These are phyloP conservation scores for Pyxicephalus adspersus DNA, from an alignment of 2,113 vertebrate genomes.

Conservation along the genomic window DNA sequence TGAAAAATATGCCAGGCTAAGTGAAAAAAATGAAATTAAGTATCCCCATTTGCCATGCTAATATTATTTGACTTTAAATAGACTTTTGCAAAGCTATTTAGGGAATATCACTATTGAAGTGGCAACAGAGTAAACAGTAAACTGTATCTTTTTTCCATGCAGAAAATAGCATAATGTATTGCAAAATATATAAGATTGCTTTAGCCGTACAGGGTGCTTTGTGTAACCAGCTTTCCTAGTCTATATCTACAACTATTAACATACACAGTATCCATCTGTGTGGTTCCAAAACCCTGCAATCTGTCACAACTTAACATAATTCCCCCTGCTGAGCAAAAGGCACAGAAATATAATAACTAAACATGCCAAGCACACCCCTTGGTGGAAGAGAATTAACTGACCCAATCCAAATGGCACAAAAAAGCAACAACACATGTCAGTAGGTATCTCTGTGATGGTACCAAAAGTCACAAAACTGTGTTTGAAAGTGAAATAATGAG, in stretches of 20 bases:
- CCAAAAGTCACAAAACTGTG: conserved; percentile 31
- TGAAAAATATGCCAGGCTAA: conserved; percentile 48
- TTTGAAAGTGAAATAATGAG: conserved; percentile 23
- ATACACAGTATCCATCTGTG: conserved; percentile 38
- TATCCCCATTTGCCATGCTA: conserved; percentile 54
- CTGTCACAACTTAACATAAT: conserved; percentile 55
- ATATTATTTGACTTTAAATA: conserved; percentile 55
- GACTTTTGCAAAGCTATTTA: conserved; percentile 54
- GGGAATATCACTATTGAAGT: conserved; percentile 50
- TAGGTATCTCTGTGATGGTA: conserved; percentile 31
- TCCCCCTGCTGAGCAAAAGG: conserved; percentile 31
- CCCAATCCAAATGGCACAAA: conserved; percentile 38
- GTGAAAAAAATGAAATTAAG: conserved; percentile 52
- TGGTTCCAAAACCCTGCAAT: conserved; percentile 47
- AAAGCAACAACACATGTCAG: conserved; percentile 23
- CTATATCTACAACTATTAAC: conserved; percentile 43
- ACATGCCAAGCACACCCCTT: conserved; percentile 35
- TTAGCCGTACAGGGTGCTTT: conserved; percentile 8
- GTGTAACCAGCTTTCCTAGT: conserved; percentile 35
- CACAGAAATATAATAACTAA: conserved; percentile 42
- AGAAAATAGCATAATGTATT: conserved; percentile 37
- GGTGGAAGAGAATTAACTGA: conserved; percentile 16
- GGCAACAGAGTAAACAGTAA: conserved; percentile 45
- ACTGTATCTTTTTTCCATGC: conserved; percentile 8
- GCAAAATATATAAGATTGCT: not conserved